These are phyloP conservation scores for Belonocnema kinseyi DNA, from an alignment of 1,140 invertebrate species.

Conservation along the genomic window DNA sequence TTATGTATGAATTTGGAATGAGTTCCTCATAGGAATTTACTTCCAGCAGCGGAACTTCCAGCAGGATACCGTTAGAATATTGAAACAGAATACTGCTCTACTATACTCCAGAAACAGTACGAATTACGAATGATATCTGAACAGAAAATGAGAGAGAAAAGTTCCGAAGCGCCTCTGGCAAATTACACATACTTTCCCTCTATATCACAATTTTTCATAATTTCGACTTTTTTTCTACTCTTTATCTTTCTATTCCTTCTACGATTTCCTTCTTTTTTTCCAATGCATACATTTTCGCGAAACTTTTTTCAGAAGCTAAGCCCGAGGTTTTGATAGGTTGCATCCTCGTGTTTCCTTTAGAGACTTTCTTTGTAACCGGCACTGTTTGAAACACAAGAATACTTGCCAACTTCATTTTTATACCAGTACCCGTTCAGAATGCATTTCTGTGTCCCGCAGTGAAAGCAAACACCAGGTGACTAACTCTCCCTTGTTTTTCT, in stretches of 20 bases:
- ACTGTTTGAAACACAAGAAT: not conserved
- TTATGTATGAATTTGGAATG: slow-evolving; percentile 30
- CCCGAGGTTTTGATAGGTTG: not conserved
- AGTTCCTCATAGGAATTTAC: slow-evolving; percentile 30
- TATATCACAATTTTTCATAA: slow-evolving; percentile 4
- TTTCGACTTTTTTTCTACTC: not conserved
- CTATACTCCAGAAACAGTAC: slow-evolving; percentile 26
- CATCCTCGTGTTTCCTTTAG: not conserved
- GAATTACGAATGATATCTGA: slow-evolving; percentile 28
- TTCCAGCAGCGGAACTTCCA: slow-evolving; percentile 9
- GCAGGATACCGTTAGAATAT: slow-evolving; percentile 21
- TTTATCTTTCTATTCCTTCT: not conserved
- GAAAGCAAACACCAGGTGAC: not conserved
- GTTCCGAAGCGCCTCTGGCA: slow-evolving; percentile 8
- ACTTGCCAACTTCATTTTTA: not conserved
- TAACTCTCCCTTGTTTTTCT: not conserved
- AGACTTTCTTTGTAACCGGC: slow-evolving; percentile 4
- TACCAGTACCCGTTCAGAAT: not conserved
- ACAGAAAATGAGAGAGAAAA: slow-evolving; percentile 24
- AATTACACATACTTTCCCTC: slow-evolving; percentile 5
- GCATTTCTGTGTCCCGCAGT: not conserved
- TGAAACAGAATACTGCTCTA: slow-evolving; percentile 23
- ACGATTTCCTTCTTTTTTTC: not conserved
- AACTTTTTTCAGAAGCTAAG: not conserved
- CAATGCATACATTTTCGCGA: not conserved